phyloP scores from a whole-genome alignment of 2,888 invertebrate species.

The Helleia helle region DNA sequence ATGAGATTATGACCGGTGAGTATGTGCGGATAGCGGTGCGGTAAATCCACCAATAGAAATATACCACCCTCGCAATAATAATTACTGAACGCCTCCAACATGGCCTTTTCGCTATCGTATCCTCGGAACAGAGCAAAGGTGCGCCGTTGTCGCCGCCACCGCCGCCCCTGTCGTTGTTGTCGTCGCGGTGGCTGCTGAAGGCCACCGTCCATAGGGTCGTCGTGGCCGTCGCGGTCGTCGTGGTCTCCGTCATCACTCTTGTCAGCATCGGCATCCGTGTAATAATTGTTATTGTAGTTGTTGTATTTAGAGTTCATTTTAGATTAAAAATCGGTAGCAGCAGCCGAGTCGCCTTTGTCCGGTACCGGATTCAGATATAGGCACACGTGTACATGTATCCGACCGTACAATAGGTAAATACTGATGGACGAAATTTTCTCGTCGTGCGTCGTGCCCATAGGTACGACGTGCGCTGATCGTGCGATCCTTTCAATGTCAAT shows the following conservation, averaged over 20 bases:
- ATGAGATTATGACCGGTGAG: constrained; percentile 5
- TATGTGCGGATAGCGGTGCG: constrained; percentile 5
- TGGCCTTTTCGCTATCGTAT: constrained; percentile 3
- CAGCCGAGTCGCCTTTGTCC: constrained; percentile 2
- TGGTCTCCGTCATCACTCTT: too few species aligned
- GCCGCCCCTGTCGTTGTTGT: too few species aligned
- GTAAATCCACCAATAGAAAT: constrained; percentile 4
- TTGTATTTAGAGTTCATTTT: constrained; percentile 6
- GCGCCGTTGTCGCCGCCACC: neutral
- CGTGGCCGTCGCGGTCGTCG: too few species aligned
- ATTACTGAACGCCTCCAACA: constrained; percentile 6
- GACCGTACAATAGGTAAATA: neutral
- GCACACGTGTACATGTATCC: constrained; percentile 6
- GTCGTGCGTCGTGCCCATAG: constrained; percentile 8
- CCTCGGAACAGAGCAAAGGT: constrained; percentile 7
- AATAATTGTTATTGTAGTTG: neutral
- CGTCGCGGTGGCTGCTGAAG: too few species aligned
- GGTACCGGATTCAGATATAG: constrained; percentile 4
- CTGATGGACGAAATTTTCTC: constrained; percentile 8
- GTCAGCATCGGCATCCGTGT: too few species aligned
- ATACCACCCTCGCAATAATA: constrained; percentile 3
- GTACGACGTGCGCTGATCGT: neutral
- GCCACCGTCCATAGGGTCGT: neutral
- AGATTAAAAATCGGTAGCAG: neutral
- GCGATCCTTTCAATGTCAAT: constrained; percentile 6